Evolutionary conservation across 1,140 invertebrate species (phyloP), one percentile per base, ranked within the genome.

Genomic region (Danaus melanippus): DNA sequence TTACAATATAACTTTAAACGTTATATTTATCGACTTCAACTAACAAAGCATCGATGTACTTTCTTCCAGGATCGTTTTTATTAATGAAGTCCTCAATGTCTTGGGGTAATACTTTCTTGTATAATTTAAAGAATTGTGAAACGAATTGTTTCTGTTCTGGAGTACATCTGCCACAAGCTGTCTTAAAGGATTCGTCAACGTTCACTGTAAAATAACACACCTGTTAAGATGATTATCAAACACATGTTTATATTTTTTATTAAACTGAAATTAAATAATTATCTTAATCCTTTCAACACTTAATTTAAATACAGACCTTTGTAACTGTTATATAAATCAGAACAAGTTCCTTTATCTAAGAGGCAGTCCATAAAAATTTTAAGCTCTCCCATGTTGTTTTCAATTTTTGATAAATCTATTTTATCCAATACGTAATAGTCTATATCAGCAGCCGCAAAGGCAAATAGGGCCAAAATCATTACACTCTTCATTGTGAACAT

Each of bases 21-120:
- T 32, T 32, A 32, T 32, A 58, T 53, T 57, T 53, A 2, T 39
- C 53, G n/a, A 58, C n/a, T 12, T 45, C 56, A 10, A 12, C 39
- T 55, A 58, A 55, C n/a, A 62, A 52, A 15, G 17, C 49, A 21
- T 46, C 46, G 42, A 62, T 54, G 45, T 62, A 62, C 39, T 51
- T 62, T n/a, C 55, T 48, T 10, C 44, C 46, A 5, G 60, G 60
- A 11, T 62, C 60, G 21, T 45, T 55, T 10, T 51, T 51, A 8
- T 58, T 15, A 55, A 44, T 51, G 12, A 58, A 52, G 11, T 8
- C 51, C 51, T 41, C 12, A 12, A 54, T 55, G 8, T 62, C 60
- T 12, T 54, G n/a, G 2, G 60, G 55, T 12, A 42, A 17, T 3
- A 11, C 8, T 7, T 11, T 12, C 8, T 53, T 53, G 2, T 58